Percentiles rank a stretch among this genome's conserved stretches.
Conservation (phyloP, 1,140 invertebrate species). For the Leptoteleia sp. region DNA sequence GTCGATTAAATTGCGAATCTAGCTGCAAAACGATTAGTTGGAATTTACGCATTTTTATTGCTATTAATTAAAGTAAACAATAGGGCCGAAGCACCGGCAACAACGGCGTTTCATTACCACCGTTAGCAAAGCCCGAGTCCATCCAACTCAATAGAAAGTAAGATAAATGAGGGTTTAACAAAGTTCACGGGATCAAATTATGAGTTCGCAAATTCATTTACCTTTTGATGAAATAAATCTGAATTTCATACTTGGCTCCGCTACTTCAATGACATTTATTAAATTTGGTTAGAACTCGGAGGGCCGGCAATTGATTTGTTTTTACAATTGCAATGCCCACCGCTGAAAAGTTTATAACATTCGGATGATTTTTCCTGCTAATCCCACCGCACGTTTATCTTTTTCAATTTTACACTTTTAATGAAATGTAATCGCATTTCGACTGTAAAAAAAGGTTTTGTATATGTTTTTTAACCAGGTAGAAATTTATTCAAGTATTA, state of each 20-base stretch:
- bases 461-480: too few relatives aligned
- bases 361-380: too few relatives aligned
- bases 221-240: constrained; percentile 42
- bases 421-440: too few relatives aligned
- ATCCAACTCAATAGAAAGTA: constrained; percentile 36
- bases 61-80: constrained; percentile 62
- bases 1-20: constrained; percentile 56
- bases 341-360: too few relatives aligned
- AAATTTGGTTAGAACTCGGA: constrained; percentile 21
- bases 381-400: too few relatives aligned
- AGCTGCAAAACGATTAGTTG: constrained; percentile 45
- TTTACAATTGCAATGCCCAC: constrained; percentile 3
- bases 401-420: too few relatives aligned
- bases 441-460: too few relatives aligned
- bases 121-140: constrained; percentile 4
- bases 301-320: constrained; percentile 27
- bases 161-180: constrained; percentile 49
- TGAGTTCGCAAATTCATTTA: constrained; percentile 53
- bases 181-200: constrained; percentile 29
- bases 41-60: constrained; percentile 47
- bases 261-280: constrained; percentile 31
- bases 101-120: constrained; percentile 36
- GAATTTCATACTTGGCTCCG: constrained; percentile 32
- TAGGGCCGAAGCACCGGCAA: constrained; percentile 8
- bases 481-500: too few relatives aligned